A percentile compares a stretch with the other conserved stretches of the same genome.
Evolutionary conservation across 2,113 vertebrate genomes (phyloP).

Genomic region (Ctenodactylus gundi): DNA sequence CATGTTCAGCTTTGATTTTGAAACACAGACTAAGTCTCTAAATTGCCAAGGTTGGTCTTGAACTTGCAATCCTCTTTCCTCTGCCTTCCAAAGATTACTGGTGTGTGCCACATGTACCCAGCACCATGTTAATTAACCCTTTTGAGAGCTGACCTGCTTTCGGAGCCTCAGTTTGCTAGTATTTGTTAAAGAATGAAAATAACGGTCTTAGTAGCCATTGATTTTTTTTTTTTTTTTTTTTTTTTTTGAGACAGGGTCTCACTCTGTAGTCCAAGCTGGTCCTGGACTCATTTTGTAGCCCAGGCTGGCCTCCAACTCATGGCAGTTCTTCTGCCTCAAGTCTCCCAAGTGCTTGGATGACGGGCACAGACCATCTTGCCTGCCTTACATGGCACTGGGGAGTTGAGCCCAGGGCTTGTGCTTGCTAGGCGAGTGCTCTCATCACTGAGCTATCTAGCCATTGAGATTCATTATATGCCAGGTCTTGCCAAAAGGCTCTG

Average conservation of each 20-base stretch:
- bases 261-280: too few species aligned
- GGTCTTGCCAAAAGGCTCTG: neutral
- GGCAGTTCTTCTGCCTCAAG: too few species aligned
- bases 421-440: neutral
- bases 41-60: neutral
- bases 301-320: too few species aligned
- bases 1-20: too few species aligned
- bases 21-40: neutral
- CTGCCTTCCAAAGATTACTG: neutral
- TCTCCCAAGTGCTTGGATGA: too few species aligned
- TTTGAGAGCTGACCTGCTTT: neutral
- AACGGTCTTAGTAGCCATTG: too few species aligned
- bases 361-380: too few species aligned
- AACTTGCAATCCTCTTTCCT: neutral
- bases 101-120: neutral
- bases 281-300: too few species aligned
- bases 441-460: neutral
- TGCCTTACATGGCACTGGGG: too few species aligned
- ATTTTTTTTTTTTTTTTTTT: too few species aligned
- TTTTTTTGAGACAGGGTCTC: too few species aligned
- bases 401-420: neutral
- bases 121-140: too few species aligned
- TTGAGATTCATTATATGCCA: neutral
- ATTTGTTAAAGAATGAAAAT: neutral
- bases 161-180: constrained; percentile 20